Conservation (phyloP, 2,113 vertebrate genomes). For the Sylvietta virens region DNA sequence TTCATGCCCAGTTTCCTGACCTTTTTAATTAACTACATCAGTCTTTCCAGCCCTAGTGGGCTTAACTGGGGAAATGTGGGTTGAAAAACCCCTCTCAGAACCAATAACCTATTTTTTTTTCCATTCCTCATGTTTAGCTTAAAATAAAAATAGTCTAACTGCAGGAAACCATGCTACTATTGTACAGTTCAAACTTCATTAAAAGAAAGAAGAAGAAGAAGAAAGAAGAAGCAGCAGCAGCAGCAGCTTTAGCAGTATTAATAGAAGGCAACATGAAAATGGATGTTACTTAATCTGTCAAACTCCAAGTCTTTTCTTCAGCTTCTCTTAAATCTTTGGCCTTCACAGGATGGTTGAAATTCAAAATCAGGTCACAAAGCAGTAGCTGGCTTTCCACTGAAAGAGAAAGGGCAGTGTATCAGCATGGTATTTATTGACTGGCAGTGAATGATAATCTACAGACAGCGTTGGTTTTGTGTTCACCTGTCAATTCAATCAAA, state of each 20-base stretch:
- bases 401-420: background rate
- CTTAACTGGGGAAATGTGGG: background rate
- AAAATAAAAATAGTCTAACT: background rate
- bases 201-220: background rate
- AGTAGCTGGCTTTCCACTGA: constrained; percentile 80
- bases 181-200: background rate
- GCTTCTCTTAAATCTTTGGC: constrained; percentile 45
- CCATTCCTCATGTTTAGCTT: background rate
- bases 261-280: background rate
- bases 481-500: background rate
- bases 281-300: constrained; percentile 12
- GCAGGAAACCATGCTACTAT: background rate
- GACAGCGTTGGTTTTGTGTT: background rate
- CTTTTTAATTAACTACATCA: background rate
- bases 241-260: background rate
- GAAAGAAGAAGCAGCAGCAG: background rate
- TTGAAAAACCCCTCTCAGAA: background rate
- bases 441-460: background rate
- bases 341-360: constrained; percentile 73
- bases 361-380: constrained; percentile 84
- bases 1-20: background rate
- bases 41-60: background rate
- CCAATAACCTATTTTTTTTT: background rate
- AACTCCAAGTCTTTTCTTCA: constrained; percentile 18
- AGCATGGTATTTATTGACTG: background rate